These are phyloP conservation scores for Idaea biselata DNA, from an alignment of 2,888 invertebrate genomes.

Conservation along the genomic window DNA sequence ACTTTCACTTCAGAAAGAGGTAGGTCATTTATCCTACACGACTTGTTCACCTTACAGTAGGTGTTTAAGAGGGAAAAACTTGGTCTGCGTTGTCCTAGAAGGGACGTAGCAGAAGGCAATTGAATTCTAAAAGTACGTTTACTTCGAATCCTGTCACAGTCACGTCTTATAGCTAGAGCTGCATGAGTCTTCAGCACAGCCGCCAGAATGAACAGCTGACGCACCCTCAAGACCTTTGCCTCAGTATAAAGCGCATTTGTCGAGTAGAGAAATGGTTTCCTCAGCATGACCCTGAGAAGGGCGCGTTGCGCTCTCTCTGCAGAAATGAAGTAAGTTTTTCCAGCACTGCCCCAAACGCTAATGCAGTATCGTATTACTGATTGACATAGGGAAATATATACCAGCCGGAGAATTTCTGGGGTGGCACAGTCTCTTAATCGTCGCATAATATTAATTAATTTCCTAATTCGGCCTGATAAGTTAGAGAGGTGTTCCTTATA, in stretches of 20 bases:
- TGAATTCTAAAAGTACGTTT: too few species aligned
- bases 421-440: slow-evolving; percentile 11
- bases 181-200: too few species aligned
- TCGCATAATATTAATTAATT: slow-evolving; percentile 12
- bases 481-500: slow-evolving; percentile 12
- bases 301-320: slow-evolving; percentile 8
- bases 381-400: slow-evolving; percentile 10
- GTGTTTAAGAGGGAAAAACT: too few species aligned
- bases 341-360: slow-evolving; percentile 7
- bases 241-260: neutral
- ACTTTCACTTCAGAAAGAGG: too few species aligned
- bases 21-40: too few species aligned
- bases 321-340: slow-evolving; percentile 8
- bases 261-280: slow-evolving; percentile 2
- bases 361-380: slow-evolving; percentile 12
- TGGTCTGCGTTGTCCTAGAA: too few species aligned
- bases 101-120: too few species aligned
- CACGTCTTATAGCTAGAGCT: too few species aligned
- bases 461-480: slow-evolving; percentile 11
- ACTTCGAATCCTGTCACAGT: too few species aligned
- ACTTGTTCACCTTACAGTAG: too few species aligned
- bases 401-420: slow-evolving; percentile 6
- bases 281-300: slow-evolving; percentile 5
- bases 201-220: neutral
- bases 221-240: neutral